Conservation (phyloP, 2,888 invertebrate genomes). For the Drosophila pseudotalamancana region DNA sequence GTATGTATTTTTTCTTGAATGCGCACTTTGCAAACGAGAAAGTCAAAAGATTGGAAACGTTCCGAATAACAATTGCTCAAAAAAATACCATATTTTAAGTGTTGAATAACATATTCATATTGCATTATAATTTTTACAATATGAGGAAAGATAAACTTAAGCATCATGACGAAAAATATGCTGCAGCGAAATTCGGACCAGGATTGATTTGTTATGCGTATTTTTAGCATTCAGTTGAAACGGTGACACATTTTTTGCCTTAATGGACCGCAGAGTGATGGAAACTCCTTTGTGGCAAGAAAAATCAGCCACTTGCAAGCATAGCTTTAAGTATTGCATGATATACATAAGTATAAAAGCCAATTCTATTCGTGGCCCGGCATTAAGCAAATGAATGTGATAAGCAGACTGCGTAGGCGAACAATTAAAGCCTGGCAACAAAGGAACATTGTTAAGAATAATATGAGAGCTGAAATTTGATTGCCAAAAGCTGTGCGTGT, state of each 20-base stretch:
- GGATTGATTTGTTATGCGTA: background rate
- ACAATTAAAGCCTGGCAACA: slow-evolving; percentile 42
- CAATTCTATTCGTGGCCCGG: slow-evolving; percentile 21
- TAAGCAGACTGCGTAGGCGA: slow-evolving; percentile 27
- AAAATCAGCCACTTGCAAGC: slow-evolving; percentile 6
- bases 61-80: background rate
- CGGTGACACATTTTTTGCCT: slow-evolving; percentile 3
- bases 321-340: slow-evolving; percentile 1
- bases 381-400: slow-evolving; percentile 38
- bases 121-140: no score
- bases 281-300: background rate
- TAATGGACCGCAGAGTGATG: slow-evolving; percentile 2
- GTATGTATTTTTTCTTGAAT: slow-evolving; percentile 4
- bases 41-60: background rate
- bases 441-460: slow-evolving; percentile 26
- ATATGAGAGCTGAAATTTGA: slow-evolving; percentile 26
- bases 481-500: slow-evolving; percentile 13
- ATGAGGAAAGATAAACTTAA: no score
- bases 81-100: no score
- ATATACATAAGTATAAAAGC: background rate
- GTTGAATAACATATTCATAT: background rate
- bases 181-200: background rate
- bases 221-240: background rate
- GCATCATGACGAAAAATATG: background rate
- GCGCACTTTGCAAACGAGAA: slow-evolving; percentile 9